These are phyloP conservation scores for Anorthoa munda DNA, from an alignment of 2,888 invertebrate species.

Conservation along the genomic window DNA sequence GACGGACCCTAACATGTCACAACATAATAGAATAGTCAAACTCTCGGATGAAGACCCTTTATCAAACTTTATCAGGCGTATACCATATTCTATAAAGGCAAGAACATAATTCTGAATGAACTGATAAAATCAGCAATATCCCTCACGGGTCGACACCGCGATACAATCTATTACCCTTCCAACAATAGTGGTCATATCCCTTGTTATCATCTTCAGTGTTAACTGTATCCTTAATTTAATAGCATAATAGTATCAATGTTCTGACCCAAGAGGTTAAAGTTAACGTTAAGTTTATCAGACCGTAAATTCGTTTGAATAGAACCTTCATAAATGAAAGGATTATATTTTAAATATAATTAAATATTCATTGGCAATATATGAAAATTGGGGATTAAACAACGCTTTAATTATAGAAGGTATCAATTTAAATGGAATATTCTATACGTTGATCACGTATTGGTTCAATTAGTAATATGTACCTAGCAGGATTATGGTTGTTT, in stretches of 20 bases:
- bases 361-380: conserved; percentile 58
- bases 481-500: conserved; percentile 13
- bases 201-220: conserved; percentile 46
- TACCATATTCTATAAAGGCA: conserved; percentile 45
- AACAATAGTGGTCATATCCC: conserved; percentile 42
- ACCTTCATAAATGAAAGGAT: conserved; percentile 45
- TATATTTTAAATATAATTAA: conserved; percentile 52
- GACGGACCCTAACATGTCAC: neutral
- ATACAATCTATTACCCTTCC: conserved; percentile 56
- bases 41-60: conserved; percentile 28
- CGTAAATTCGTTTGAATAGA: conserved; percentile 60
- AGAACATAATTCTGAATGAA: conserved; percentile 44
- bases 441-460: conserved; percentile 30
- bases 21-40: conserved; percentile 29
- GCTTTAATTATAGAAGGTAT: conserved; percentile 43
- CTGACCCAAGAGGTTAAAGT: conserved; percentile 51
- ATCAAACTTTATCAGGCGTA: conserved; percentile 47
- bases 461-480: conserved; percentile 37
- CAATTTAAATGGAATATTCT: conserved; percentile 42
- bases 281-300: conserved; percentile 56
- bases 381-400: conserved; percentile 46
- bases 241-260: conserved; percentile 39
- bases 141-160: conserved; percentile 52
- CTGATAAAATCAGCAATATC: conserved; percentile 59
- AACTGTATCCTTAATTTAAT: conserved; percentile 55